These are phyloP conservation scores for Trissonchulus latispiculum DNA, from an alignment of 2,888 invertebrate species.

Conservation along the genomic window DNA sequence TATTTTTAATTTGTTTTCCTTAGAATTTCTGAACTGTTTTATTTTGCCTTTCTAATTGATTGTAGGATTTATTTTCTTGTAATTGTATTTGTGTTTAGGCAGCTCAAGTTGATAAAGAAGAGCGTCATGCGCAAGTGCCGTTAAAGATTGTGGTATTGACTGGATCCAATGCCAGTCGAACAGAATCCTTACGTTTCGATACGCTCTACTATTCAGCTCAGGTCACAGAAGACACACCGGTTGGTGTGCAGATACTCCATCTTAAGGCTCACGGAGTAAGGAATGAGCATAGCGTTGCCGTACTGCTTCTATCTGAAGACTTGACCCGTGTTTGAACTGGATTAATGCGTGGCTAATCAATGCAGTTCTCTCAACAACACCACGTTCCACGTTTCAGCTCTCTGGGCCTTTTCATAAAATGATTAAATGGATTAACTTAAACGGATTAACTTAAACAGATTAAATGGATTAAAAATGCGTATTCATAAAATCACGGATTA, in stretches of 20 bases:
- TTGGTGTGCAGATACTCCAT: background rate
- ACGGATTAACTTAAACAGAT: too few relatives aligned
- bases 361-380: too few relatives aligned
- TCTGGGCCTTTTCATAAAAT: too few relatives aligned
- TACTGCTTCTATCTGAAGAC: background rate
- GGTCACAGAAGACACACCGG: background rate
- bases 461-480: too few relatives aligned
- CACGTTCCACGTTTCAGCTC: too few relatives aligned
- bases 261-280: background rate
- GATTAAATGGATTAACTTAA: too few relatives aligned
- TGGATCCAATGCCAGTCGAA: background rate
- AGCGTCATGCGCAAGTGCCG: background rate
- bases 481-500: too few relatives aligned
- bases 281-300: background rate
- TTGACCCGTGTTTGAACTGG: background rate
- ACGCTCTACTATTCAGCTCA: background rate
- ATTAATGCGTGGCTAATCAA: background rate
- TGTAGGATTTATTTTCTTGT: background rate
- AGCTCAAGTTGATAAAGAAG: conserved; percentile 9
- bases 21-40: too few relatives aligned
- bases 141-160: background rate
- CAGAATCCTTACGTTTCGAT: background rate
- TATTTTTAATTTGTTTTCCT: too few relatives aligned
- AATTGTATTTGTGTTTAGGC: conserved; percentile 4
- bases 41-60: too few relatives aligned